phyloP scores from a whole-genome alignment of 2,797 vertebrate species.

The Tangara arthus region DNA sequence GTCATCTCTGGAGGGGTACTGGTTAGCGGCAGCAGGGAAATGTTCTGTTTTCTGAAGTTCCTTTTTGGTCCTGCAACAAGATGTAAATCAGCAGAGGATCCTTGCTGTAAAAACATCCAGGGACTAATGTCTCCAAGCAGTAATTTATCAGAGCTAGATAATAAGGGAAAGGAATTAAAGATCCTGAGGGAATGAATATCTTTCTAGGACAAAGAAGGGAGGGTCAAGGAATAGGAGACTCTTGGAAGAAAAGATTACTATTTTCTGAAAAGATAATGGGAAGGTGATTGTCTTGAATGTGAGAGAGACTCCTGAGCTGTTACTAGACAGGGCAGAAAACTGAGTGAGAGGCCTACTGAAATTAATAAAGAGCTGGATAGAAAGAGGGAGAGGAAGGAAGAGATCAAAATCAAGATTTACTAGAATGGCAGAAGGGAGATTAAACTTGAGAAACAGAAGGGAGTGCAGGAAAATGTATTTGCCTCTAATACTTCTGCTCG shows the following conservation, averaged over 20 bases:
- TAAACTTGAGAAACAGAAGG: not conserved
- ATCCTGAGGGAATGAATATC: not conserved
- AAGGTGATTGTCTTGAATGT: not conserved
- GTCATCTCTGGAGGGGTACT: not conserved
- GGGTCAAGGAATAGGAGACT: not conserved
- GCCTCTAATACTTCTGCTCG: not conserved
- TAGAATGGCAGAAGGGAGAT: not conserved
- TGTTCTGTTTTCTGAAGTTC: not conserved
- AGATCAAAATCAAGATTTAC: not conserved
- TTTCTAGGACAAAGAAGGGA: not conserved
- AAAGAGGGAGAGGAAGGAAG: not conserved
- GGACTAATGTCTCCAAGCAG: not conserved
- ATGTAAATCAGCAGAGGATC: not conserved
- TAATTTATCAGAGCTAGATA: not conserved
- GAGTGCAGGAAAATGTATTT: not conserved
- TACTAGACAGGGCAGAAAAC: not conserved
- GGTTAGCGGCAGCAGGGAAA: not conserved
- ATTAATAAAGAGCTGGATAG: not conserved
- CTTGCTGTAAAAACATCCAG: not conserved
- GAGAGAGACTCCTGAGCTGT: not conserved
- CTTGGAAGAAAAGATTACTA: not conserved
- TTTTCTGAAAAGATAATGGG: not conserved
- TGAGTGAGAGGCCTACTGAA: not conserved
- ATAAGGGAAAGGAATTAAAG: slow-evolving; percentile 2
- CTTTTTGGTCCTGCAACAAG: not conserved